Evolutionary conservation across 2,113 vertebrate species (phyloP), one percentile per base, ranked within the genome.

Genomic region (Rhabdornis inornatus): DNA sequence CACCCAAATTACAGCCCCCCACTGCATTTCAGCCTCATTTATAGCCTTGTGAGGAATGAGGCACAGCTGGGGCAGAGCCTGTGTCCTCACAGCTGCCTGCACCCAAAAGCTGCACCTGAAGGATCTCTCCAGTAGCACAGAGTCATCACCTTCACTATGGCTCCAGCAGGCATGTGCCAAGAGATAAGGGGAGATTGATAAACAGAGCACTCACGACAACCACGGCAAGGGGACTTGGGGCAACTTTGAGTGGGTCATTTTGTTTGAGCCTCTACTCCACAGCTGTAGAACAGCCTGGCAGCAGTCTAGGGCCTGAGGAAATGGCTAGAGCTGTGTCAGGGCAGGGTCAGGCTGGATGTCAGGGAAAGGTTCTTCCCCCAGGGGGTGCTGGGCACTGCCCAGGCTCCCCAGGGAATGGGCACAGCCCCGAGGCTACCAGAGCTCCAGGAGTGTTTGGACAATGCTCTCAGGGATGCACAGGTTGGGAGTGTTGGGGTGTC

Each of bases 281-380:
- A 83, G 33, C 52, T 75, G 22, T 20, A 23, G 74, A 75, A 30
- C 4, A 35, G 24, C 16, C 45, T 40, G 30, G 37, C 30, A 83
- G 59, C 16, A 44, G 8, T 8, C 16, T 6, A 9, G 25, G 21
- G 12, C 31, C 40, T 10, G 11, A 77, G n/a, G 49, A 16, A 68
- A 7, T 0, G 2, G 61, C 55, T 61, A 40, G 30, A 40, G 55
- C 12, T 69, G 63, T 4, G 21, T 0, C 21, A 37, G 47, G 21
- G 40, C 2, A 40, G 15, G 47, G 0, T n/a, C 0, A 15, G 55
- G 70, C 0, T 35, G 40, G 40, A 1, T 0, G 0, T 27, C 3
- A 35, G 40, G 24, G 1, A 23, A 76, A 33, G n/a, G 25, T 17
- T 49, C 35, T 63, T 47, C 8, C 10, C 33, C 49, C 40, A 69